Evolutionary conservation across 2,113 vertebrate species (phyloP).

Genomic region (Pao palembangensis): DNA sequence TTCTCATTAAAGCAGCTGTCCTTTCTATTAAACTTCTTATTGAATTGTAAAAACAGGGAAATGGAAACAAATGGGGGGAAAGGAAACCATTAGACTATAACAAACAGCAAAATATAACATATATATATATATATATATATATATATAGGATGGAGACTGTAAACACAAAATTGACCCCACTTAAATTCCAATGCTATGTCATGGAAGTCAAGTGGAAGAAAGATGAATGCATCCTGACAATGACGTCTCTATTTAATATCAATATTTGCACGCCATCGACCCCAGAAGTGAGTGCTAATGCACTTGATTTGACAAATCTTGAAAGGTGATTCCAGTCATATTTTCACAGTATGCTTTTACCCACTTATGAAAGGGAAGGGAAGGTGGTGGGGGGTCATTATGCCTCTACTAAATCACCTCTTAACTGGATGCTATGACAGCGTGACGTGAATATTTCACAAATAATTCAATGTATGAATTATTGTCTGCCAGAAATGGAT

Average conservation of each 20-base stretch:
- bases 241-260: constrained; percentile 7
- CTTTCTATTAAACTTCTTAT: too few species aligned
- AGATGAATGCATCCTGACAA: constrained; percentile 35
- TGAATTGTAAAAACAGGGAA: not conserved
- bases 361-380: not conserved
- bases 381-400: not conserved
- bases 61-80: not conserved
- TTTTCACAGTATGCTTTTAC: not conserved
- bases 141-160: constrained; percentile 17
- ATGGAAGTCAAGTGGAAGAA: constrained; percentile 2
- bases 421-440: constrained; percentile 2
- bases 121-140: too few species aligned
- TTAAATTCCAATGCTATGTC: constrained; percentile 16
- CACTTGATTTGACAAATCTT: constrained; percentile 10
- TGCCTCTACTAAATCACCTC: constrained; percentile 1
- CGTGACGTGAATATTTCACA: constrained; percentile 6
- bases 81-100: not conserved
- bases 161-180: constrained; percentile 8
- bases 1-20: too few species aligned
- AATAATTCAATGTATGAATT: constrained; percentile 7
- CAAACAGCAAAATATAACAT: not conserved
- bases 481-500: constrained; percentile 1
- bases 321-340: not conserved
- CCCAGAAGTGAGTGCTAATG: not conserved
- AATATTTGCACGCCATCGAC: constrained; percentile 17